Conservation (phyloP, 1,140 invertebrate species). For the Solenopsis fugax region DNA sequence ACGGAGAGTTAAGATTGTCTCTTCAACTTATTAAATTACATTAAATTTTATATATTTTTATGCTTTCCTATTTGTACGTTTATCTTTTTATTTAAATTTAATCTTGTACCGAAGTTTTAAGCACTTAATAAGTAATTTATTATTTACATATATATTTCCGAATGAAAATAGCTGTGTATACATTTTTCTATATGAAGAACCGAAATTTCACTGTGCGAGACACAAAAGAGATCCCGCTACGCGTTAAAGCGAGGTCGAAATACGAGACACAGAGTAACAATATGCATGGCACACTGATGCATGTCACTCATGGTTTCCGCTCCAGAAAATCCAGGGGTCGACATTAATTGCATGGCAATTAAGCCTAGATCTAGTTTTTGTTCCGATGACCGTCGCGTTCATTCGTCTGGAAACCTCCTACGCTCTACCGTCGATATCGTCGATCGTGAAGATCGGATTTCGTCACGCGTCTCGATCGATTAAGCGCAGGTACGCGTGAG, state of each 20-base stretch:
- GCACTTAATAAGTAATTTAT: background rate
- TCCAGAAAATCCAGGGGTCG: constrained; percentile 78
- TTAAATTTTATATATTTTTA: background rate
- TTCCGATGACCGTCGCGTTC: constrained; percentile 4
- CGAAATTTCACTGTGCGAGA: background rate
- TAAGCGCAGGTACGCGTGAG: background rate
- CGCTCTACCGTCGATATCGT: background rate
- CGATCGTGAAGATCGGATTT: background rate
- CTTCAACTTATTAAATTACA: background rate
- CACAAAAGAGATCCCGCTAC: background rate
- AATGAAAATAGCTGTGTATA: background rate
- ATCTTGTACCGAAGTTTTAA: background rate
- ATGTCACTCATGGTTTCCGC: constrained; percentile 80
- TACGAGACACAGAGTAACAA: constrained; percentile 13
- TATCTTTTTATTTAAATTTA: background rate
- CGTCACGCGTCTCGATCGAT: constrained; percentile 32
- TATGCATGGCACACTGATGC: constrained; percentile 70
- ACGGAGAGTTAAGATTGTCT: background rate
- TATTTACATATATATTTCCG: background rate
- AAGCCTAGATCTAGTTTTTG: constrained; percentile 75
- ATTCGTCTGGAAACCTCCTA: constrained; percentile 9
- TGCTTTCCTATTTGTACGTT: background rate
- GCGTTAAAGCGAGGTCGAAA: constrained; percentile 52
- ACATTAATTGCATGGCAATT: constrained; percentile 80
- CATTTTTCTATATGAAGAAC: background rate